Conservation (phyloP, 1,140 invertebrate genomes). For the Piezodorus guildinii region DNA sequence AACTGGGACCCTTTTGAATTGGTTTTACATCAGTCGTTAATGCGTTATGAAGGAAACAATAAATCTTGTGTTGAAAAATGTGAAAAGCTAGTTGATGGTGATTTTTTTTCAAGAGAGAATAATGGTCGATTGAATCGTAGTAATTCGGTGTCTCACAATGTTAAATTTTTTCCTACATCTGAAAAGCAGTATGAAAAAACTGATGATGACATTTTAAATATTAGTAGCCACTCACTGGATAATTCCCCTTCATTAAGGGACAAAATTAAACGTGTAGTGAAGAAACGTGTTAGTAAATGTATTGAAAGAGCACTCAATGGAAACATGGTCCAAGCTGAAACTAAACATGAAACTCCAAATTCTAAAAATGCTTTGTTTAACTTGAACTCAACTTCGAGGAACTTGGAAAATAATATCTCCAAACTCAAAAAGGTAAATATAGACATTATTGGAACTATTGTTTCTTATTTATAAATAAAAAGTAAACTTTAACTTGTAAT, state of each 20-base stretch:
- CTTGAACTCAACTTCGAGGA: no score
- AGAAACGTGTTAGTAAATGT: background rate
- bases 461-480: no score
- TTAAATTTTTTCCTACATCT: background rate
- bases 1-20: constrained; percentile 12
- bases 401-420: no score
- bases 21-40: constrained; percentile 1
- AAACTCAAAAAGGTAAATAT: no score
- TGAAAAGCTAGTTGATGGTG: background rate
- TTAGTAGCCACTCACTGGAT: no score
- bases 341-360: background rate
- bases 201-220: background rate
- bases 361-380: background rate
- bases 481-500: no score
- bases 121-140: background rate
- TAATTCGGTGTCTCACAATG: background rate
- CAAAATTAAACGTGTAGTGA: background rate
- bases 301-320: constrained; percentile 9
- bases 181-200: background rate
- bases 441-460: no score
- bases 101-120: background rate
- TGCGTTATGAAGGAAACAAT: background rate
- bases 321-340: background rate
- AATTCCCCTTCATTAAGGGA: background rate
- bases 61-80: background rate